phyloP scores from a whole-genome alignment of 2,113 vertebrate species.

The Thermophis baileyi region DNA sequence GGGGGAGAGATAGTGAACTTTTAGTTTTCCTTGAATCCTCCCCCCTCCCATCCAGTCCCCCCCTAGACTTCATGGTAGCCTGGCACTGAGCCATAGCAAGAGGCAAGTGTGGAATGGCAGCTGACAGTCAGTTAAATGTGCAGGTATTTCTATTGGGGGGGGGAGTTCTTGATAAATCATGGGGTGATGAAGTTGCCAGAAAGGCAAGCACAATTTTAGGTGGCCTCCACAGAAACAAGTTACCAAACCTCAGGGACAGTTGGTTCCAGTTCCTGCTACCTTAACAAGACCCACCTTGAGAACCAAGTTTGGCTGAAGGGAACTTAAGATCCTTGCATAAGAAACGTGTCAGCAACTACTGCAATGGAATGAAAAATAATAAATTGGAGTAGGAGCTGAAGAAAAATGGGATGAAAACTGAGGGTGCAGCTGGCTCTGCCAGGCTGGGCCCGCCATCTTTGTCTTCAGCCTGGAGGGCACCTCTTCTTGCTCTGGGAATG shows the following conservation, averaged over 20 bases:
- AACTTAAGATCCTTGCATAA: background rate
- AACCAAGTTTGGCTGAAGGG: background rate
- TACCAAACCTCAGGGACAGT: too few relatives aligned
- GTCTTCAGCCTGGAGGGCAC: background rate
- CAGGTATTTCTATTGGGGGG: too few relatives aligned
- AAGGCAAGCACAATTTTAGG: background rate
- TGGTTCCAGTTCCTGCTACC: background rate
- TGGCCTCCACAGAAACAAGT: background rate
- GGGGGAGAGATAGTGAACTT: too few relatives aligned
- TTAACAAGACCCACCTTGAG: background rate
- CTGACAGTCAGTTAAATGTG: background rate
- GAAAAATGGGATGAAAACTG: too few relatives aligned
- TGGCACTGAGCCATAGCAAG: background rate
- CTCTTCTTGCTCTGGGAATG: background rate
- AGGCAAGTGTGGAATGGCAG: background rate
- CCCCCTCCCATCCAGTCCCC: background rate
- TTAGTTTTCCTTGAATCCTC: background rate
- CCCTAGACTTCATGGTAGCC: background rate
- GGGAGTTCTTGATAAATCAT: background rate
- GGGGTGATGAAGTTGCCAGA: background rate
- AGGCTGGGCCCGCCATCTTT: background rate
- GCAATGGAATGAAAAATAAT: too few relatives aligned
- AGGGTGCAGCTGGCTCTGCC: background rate
- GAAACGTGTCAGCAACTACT: background rate
- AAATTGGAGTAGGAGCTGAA: too few relatives aligned